phyloP scores from a whole-genome alignment of 2,113 vertebrate species.

The Helogale parvula region DNA sequence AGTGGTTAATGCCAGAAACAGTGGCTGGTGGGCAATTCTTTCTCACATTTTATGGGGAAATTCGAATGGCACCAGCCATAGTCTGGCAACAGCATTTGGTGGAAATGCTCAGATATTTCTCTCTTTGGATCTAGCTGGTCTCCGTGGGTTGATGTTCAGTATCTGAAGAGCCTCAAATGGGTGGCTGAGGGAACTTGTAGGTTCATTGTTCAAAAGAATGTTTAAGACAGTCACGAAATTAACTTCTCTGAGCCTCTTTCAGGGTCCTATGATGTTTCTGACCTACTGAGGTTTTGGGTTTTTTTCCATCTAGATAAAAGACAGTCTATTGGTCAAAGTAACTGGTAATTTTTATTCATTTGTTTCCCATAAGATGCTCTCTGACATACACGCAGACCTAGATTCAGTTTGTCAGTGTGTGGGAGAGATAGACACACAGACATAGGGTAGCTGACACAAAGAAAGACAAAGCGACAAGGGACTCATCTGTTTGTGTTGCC shows the following conservation, averaged over 20 bases:
- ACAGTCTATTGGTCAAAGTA: background rate
- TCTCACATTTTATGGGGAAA: background rate
- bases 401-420: background rate
- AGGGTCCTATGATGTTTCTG: background rate
- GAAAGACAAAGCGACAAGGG: background rate
- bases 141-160: background rate
- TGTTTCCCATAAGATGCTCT: slow-evolving; percentile 10
- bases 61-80: background rate
- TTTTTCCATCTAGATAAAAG: background rate
- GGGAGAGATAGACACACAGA: background rate
- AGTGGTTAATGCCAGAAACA: background rate
- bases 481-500: background rate
- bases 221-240: background rate
- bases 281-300: background rate
- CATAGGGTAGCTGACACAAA: background rate
- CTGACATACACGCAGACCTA: background rate
- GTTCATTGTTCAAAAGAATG: background rate
- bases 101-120: background rate
- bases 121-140: background rate
- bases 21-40: background rate
- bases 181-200: background rate
- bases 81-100: background rate
- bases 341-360: slow-evolving; percentile 15
- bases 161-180: background rate
- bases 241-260: background rate